phyloP scores from a whole-genome alignment of 2,888 invertebrate genomes.

The Scaptomyza reducta region DNA sequence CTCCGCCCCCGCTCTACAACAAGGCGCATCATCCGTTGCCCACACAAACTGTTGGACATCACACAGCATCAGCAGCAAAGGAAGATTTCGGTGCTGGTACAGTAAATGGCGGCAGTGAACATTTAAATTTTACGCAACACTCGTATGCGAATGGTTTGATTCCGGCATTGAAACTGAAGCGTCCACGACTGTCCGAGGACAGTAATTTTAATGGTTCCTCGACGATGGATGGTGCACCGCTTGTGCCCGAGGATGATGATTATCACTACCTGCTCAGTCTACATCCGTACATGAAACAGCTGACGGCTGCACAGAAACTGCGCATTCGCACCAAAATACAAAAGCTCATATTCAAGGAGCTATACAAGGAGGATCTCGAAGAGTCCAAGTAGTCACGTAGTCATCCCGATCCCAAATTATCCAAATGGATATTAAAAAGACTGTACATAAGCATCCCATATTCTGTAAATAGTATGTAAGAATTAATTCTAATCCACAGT shows the following conservation, averaged over 20 bases:
- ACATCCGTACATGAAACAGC: conserved; percentile 84
- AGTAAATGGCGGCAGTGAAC: conserved; percentile 59
- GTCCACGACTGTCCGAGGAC: conserved; percentile 82
- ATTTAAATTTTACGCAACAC: conserved; percentile 80
- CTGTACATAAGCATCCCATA: conserved; percentile 62
- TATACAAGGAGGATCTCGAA: conserved; percentile 84
- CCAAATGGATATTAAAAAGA: conserved; percentile 51
- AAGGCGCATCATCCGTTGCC: conserved; percentile 81
- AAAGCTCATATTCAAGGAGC: conserved; percentile 84
- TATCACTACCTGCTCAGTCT: conserved; percentile 84
- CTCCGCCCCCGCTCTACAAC: conserved; percentile 81
- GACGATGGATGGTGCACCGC: conserved; percentile 78
- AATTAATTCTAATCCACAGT: conserved; percentile 52
- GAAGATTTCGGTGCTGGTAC: conserved; percentile 64
- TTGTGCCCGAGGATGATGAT: conserved; percentile 83
- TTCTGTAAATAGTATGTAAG: conserved; percentile 38
- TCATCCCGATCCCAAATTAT: conserved; percentile 1
- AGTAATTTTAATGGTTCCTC: conserved; percentile 84
- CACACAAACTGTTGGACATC: conserved; percentile 56
- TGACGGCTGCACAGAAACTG: conserved; percentile 83
- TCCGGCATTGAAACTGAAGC: conserved; percentile 81
- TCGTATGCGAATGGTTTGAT: conserved; percentile 81
- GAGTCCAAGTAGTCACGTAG: conserved; percentile 78
- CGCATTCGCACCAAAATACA: conserved; percentile 84
- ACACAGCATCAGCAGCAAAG: conserved; percentile 65